These are phyloP conservation scores for Pseudochirops corinnae DNA, from an alignment of 2,797 vertebrate species.

Conservation along the genomic window DNA sequence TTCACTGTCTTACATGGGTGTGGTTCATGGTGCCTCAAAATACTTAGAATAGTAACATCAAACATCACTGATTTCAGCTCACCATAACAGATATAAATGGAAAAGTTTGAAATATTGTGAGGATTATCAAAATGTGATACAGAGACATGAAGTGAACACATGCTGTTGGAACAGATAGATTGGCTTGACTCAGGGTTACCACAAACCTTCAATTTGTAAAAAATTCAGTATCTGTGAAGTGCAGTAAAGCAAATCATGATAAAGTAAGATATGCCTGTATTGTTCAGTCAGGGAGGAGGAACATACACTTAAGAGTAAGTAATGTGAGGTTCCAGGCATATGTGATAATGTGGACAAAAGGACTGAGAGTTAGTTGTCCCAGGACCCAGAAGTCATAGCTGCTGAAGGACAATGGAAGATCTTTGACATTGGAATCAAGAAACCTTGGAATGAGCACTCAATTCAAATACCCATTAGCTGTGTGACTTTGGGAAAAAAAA, in stretches of 20 bases:
- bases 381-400: neutral
- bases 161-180: neutral
- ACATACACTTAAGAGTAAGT: neutral
- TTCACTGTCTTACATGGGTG: neutral
- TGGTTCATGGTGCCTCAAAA: neutral
- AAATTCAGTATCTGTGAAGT: neutral
- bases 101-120: neutral
- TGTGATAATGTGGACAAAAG: neutral
- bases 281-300: neutral
- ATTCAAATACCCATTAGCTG: neutral
- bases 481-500: neutral
- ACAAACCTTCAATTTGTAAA: neutral
- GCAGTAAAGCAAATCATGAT: neutral
- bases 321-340: neutral
- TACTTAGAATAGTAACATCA: neutral
- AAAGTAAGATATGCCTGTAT: neutral
- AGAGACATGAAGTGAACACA: neutral
- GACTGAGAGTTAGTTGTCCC: neutral
- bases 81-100: neutral
- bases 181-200: neutral
- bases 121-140: neutral
- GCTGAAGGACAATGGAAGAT: neutral
- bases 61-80: neutral
- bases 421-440: neutral
- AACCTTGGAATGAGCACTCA: neutral